Evolutionary conservation across 2,888 invertebrate genomes (phyloP).

Genomic region (Acronicta psi): DNA sequence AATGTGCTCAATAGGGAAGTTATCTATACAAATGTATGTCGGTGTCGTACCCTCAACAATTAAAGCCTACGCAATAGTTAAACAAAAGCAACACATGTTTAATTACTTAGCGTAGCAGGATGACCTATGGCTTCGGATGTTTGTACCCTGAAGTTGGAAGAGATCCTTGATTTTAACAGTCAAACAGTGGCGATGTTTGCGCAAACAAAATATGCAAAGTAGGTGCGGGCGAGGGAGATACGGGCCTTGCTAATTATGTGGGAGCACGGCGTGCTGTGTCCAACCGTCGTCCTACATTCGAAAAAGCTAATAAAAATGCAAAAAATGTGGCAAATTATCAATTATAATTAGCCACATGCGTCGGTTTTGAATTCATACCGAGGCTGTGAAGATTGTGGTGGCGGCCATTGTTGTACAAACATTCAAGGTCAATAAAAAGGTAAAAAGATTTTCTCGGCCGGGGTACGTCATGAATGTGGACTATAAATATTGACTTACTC

Average conservation of each 20-base stretch:
- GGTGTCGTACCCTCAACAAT: constrained; percentile 38
- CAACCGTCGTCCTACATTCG: constrained; percentile 80
- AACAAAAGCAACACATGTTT: constrained; percentile 66
- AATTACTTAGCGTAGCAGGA: constrained; percentile 59
- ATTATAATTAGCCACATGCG: constrained; percentile 80
- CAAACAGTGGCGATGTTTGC: constrained; percentile 84
- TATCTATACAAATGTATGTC: constrained; percentile 36
- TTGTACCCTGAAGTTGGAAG: constrained; percentile 73
- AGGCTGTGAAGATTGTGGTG: constrained; percentile 26
- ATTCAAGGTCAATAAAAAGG: constrained; percentile 43
- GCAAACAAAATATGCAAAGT: constrained; percentile 88
- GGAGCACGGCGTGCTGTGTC: constrained; percentile 79
- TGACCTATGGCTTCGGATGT: constrained; percentile 71
- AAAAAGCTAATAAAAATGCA: constrained; percentile 83
- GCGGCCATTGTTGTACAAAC: constrained; percentile 34
- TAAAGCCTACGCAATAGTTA: constrained; percentile 49
- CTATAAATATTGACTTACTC: constrained; percentile 55
- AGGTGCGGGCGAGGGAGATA: constrained; percentile 83
- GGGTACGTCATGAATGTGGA: constrained; percentile 52
- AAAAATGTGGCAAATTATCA: constrained; percentile 82
- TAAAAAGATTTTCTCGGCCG: constrained; percentile 40
- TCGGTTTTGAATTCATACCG: constrained; percentile 47
- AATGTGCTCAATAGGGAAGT: constrained; percentile 21
- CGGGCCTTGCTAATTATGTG: constrained; percentile 84
- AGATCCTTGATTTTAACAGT: constrained; percentile 86